Conservation (phyloP, 2,113 vertebrate species). For the Balaeniceps rex region DNA sequence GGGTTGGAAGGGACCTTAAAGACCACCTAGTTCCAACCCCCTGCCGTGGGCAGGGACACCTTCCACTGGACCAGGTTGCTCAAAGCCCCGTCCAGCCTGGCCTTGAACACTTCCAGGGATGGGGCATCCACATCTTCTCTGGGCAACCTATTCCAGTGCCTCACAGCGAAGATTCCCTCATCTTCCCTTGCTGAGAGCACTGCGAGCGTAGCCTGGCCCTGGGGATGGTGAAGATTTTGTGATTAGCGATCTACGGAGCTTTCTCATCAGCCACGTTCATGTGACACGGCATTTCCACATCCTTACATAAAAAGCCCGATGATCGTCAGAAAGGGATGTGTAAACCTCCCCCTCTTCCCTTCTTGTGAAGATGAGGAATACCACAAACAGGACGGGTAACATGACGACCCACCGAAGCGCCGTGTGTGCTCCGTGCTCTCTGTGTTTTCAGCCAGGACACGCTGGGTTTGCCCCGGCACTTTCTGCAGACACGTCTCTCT, state of each 20-base stretch:
- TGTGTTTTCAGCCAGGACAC: not conserved
- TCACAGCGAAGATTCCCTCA: not conserved
- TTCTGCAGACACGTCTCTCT: accelerated
- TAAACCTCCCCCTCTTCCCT: not conserved
- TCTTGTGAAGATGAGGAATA: accelerated
- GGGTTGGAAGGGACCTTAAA: not conserved
- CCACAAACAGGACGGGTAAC: accelerated
- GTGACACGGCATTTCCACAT: not conserved
- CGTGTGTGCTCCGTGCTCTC: accelerated
- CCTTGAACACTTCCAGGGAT: not conserved
- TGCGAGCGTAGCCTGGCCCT: accelerated
- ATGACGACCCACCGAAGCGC: accelerated
- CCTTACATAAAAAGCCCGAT: accelerated
- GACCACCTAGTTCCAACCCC: not conserved
- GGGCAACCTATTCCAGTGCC: not conserved
- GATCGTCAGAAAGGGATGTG: not conserved
- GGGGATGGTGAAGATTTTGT: not conserved
- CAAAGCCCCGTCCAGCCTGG: not conserved
- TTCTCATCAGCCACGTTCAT: not conserved
- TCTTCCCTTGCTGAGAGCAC: not conserved
- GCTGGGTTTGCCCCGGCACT: accelerated
- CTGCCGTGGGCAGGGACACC: not conserved
- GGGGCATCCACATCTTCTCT: not conserved
- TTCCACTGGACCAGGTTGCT: not conserved
- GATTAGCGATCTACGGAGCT: not conserved